A percentile compares a stretch with the other conserved stretches of the same genome.
These are phyloP conservation scores for Hyaena hyaena DNA, from an alignment of 2,113 vertebrate genomes.

Conservation along the genomic window DNA sequence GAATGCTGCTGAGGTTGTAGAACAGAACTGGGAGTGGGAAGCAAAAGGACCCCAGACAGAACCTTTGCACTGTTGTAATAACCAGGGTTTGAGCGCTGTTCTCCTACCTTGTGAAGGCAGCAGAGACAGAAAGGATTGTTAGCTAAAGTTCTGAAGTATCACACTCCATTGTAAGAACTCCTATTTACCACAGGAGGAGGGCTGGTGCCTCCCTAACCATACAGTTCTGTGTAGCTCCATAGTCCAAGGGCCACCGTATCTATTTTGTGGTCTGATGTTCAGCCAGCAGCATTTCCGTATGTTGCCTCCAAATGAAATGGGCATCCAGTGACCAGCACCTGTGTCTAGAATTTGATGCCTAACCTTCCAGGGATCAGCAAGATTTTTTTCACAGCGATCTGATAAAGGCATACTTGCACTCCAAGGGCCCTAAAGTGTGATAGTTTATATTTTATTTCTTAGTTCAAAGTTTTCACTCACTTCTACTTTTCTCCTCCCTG, in stretches of 20 bases:
- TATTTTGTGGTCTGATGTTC: background rate
- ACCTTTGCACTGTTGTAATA: background rate
- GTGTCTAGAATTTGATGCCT: background rate
- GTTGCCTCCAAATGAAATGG: background rate
- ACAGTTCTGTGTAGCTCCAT: background rate
- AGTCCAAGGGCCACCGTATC: background rate
- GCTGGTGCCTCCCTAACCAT: background rate
- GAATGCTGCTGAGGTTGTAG: background rate
- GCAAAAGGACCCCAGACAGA: background rate
- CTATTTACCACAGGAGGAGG: background rate
- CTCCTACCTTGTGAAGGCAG: background rate
- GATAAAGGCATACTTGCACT: background rate
- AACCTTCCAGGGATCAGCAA: background rate
- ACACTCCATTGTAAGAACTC: background rate
- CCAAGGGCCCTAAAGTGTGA: background rate
- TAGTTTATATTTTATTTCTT: background rate
- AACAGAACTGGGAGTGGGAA: background rate
- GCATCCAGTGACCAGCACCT: background rate
- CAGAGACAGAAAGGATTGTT: background rate
- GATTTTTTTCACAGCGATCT: background rate
- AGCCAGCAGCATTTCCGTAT: background rate
- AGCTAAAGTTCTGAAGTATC: background rate
- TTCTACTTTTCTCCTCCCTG: background rate
- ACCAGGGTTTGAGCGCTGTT: background rate
- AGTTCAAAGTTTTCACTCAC: background rate